These are phyloP conservation scores for Drosophila lowei DNA, from an alignment of 1,140 invertebrate species.

Conservation along the genomic window DNA sequence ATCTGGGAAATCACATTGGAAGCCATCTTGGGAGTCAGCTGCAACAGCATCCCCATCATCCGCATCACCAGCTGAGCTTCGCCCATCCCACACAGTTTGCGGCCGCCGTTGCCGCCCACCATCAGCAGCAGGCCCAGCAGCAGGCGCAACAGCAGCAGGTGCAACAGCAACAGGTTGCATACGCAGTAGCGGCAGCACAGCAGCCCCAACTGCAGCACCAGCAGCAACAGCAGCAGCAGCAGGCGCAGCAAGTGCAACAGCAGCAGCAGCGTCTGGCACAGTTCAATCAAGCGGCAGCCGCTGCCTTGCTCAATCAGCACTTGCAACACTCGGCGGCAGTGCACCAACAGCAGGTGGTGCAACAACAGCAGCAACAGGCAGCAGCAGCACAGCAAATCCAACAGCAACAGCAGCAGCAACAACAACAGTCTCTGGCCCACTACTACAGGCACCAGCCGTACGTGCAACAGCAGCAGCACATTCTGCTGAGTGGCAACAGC, in stretches of 20 bases:
- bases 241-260: conserved; percentile 58
- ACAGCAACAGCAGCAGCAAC: conserved; percentile 30
- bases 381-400: conserved; percentile 46
- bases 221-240: conserved; percentile 67
- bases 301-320: conserved; percentile 55
- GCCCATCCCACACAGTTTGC: conserved; percentile 76
- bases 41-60: conserved; percentile 64
- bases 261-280: conserved; percentile 49
- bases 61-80: conserved; percentile 70
- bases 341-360: conserved; percentile 49
- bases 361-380: conserved; percentile 61
- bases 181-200: conserved; percentile 54
- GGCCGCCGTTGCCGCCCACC: conserved; percentile 76
- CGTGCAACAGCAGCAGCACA: conserved; percentile 38
- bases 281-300: conserved; percentile 46
- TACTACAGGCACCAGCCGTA: conserved; percentile 66
- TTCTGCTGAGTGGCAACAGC: conserved; percentile 49
- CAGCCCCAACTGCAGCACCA: conserved; percentile 66
- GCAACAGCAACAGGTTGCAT: conserved; percentile 50
- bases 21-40: conserved; percentile 22
- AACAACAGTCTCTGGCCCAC: conserved; percentile 50
- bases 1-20: no score
- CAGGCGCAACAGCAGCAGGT: conserved; percentile 41
- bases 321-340: conserved; percentile 39
- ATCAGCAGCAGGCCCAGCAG: conserved; percentile 56